Evolutionary conservation across 2,888 invertebrate species (phyloP), one percentile per base, ranked within the genome.

Genomic region (Syrista parreyssii): DNA sequence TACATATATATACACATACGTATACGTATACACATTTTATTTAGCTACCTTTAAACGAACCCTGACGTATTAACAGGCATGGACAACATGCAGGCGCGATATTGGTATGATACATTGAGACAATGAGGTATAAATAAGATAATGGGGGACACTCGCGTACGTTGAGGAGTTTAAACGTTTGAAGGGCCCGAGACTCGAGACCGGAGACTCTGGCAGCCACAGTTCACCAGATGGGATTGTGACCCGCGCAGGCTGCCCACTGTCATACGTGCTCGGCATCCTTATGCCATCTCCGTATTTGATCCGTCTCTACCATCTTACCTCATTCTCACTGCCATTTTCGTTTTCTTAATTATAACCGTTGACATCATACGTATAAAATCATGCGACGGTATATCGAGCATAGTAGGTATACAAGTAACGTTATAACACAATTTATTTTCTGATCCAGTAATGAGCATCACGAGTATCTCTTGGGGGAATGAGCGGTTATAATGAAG

Each of bases 81-180:
- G 80, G 81, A 74, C 78, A 82, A 80, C 83, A 77, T 75, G 80
- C 81, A 80, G 81, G 80, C 84, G 85, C 86, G 86, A 88, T 88
- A 90, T 89, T 86, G 88, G 87, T 88, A 89, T 89, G 90, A 90
- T 90, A 88, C 88, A 91, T 91, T 90, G 89, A 90, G 89, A 91
- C 89, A 91, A 91, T 89, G 89, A 90, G 88, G 87, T 89, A 88
- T 89, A 91, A 91, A 91, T 90, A 90, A 91, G 91, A 91, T 91
- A 91, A 91, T 91, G 86, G 88, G 80, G 75, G 80, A 81, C 86
- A 87, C 87, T 88, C 85, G 90, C 87, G 81, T 82, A 78, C 83
- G 84, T 85, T 81, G 83, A 84, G 81, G 81, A 84, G 81, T 81
- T 85, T 81, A 82, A 86, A 81, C 86, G 83, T 86, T 87, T 83